Evolutionary conservation across 1,140 invertebrate genomes (phyloP).

Genomic region (Nomia melanderi): DNA sequence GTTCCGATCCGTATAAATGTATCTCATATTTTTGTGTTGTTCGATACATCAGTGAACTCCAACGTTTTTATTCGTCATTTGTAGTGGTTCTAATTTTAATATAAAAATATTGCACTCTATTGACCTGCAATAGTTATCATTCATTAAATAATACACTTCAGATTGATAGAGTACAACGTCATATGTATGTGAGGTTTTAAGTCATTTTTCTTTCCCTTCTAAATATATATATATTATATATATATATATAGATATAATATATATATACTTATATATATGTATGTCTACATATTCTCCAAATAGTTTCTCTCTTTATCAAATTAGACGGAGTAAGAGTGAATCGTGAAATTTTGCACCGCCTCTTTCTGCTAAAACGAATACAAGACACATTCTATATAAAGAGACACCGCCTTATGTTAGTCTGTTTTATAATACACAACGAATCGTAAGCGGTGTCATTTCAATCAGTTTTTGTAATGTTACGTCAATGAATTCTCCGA

Average conservation of each 20-base stretch:
- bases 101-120: constrained; percentile 65
- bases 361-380: constrained; percentile 62
- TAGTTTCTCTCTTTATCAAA: constrained; percentile 1
- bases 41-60: constrained; percentile 37
- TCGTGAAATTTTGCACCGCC: constrained; percentile 55
- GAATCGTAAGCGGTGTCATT: constrained; percentile 52
- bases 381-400: constrained; percentile 37
- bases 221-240: constrained; percentile 5
- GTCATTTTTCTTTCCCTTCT: constrained; percentile 27
- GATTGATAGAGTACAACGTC: constrained; percentile 47
- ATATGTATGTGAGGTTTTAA: constrained; percentile 33
- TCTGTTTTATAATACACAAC: constrained; percentile 54
- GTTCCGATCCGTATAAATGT: constrained; percentile 27
- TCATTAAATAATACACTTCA: constrained; percentile 51
- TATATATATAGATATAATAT: constrained; percentile 1
- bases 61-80: constrained; percentile 34
- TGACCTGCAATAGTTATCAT: constrained; percentile 50
- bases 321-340: constrained; percentile 26
- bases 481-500: constrained; percentile 66
- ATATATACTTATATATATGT: too few relatives aligned
- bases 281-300: not conserved
- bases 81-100: constrained; percentile 43
- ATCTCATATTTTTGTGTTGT: constrained; percentile 13
- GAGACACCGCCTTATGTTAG: constrained; percentile 47
- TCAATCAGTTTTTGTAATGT: constrained; percentile 57